These are phyloP conservation scores for Molothrus ater DNA, from an alignment of 2,797 vertebrate genomes.

Conservation along the genomic window DNA sequence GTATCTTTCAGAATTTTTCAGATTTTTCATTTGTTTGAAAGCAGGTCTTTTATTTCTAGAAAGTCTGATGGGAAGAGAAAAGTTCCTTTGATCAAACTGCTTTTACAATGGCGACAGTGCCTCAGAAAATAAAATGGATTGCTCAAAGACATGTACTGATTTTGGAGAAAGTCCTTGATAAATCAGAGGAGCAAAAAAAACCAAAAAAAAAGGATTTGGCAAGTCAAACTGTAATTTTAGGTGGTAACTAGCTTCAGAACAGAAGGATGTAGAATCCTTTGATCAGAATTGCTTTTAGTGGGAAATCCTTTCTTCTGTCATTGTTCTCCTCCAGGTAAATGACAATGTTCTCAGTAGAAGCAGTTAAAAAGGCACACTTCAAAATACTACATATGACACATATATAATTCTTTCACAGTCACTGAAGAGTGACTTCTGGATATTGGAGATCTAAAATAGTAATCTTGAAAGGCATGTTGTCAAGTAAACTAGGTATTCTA, in stretches of 20 bases:
- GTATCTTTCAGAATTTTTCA: neutral
- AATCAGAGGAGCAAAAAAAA: neutral
- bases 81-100: neutral
- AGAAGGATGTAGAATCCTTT: neutral
- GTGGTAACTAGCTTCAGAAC: neutral
- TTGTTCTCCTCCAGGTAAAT: neutral
- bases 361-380: neutral
- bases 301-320: slow-evolving; percentile 40
- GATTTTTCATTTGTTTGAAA: slow-evolving; percentile 13
- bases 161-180: slow-evolving; percentile 3
- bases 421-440: neutral
- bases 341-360: neutral
- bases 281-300: slow-evolving; percentile 17
- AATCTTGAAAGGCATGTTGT: neutral
- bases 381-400: slow-evolving; percentile 11
- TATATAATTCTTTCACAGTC: neutral
- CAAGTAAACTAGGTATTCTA: neutral
- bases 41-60: neutral
- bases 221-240: neutral
- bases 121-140: neutral
- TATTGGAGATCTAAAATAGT: neutral
- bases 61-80: neutral
- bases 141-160: neutral
- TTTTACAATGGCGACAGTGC: neutral
- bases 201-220: neutral